Percentiles rank a stretch among this genome's conserved stretches.
phyloP scores from a whole-genome alignment of 2,113 vertebrate species.

The Catharus fuscescens region DNA sequence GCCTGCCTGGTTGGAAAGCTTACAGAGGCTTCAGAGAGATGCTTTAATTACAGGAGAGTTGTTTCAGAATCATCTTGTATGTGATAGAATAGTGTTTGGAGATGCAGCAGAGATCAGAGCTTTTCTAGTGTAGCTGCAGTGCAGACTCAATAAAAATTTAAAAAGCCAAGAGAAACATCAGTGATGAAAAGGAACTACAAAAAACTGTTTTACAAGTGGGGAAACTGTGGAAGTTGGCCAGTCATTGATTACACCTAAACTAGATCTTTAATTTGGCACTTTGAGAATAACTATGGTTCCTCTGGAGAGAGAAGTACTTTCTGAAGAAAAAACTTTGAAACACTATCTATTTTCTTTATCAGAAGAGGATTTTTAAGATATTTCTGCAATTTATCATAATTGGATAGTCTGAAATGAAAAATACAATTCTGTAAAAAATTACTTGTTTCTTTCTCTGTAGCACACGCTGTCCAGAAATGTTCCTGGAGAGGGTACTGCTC shows the following conservation, averaged over 20 bases:
- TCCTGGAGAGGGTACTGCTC: neutral
- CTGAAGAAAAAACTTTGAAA: neutral
- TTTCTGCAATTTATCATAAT: slow-evolving; percentile 2
- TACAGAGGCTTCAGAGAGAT: neutral
- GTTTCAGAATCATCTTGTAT: neutral
- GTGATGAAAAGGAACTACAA: neutral
- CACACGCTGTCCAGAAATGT: neutral
- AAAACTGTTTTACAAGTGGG: neutral
- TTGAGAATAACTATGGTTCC: neutral
- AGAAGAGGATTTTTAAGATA: neutral
- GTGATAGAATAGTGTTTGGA: neutral
- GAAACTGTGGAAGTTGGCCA: neutral
- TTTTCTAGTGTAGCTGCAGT: neutral
- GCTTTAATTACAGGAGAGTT: slow-evolving; percentile 9
- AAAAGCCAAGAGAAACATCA: neutral
- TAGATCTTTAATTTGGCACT: neutral
- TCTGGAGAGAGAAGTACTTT: neutral
- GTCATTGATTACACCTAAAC: neutral
- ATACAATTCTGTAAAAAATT: neutral
- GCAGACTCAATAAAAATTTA: slow-evolving; percentile 21
- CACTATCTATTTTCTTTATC: neutral
- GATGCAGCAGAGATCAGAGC: neutral
- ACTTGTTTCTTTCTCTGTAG: neutral
- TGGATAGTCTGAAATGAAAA: neutral
- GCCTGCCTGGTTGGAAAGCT: neutral